Evolutionary conservation across 1,140 invertebrate species (phyloP).

Genomic region (Rhyzopertha dominica): DNA sequence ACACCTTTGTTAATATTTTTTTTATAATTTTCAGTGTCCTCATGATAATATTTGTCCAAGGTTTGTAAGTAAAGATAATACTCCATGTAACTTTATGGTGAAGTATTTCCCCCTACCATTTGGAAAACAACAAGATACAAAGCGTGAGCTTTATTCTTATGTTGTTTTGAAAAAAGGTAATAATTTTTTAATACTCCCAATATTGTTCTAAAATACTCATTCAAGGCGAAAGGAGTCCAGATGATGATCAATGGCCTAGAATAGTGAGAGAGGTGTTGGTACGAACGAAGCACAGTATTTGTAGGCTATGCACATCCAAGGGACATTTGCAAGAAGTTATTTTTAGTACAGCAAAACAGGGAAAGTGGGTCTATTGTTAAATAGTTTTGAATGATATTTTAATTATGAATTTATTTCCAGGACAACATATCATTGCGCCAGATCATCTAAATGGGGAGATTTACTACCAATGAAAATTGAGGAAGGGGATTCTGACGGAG

Average conservation of each 20-base stretch:
- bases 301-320: conserved; percentile 67
- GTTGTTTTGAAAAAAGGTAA: conserved; percentile 74
- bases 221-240: conserved; percentile 45
- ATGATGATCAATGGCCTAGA: conserved; percentile 66
- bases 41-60: conserved; percentile 73
- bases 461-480: conserved; percentile 58
- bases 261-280: conserved; percentile 63
- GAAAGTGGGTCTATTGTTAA: conserved; percentile 52
- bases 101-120: conserved; percentile 57
- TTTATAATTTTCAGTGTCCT: conserved; percentile 70
- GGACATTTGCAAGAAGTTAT: conserved; percentile 73
- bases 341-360: conserved; percentile 68
- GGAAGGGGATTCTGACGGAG: too few species aligned
- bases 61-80: conserved; percentile 52
- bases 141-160: conserved; percentile 60
- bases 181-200: conserved; percentile 11
- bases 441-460: conserved; percentile 68
- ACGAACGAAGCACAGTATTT: conserved; percentile 66
- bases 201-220: conserved; percentile 11
- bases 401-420: conserved; percentile 45
- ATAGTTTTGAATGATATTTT: conserved; percentile 20
- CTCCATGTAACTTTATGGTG: conserved; percentile 73
- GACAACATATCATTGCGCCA: conserved; percentile 62
- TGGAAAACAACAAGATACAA: conserved; percentile 38
- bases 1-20: conserved; percentile 17